Base-by-base conservation (phyloP, 2,113 vertebrate species). In the Vanacampus margaritifer region DNA sequence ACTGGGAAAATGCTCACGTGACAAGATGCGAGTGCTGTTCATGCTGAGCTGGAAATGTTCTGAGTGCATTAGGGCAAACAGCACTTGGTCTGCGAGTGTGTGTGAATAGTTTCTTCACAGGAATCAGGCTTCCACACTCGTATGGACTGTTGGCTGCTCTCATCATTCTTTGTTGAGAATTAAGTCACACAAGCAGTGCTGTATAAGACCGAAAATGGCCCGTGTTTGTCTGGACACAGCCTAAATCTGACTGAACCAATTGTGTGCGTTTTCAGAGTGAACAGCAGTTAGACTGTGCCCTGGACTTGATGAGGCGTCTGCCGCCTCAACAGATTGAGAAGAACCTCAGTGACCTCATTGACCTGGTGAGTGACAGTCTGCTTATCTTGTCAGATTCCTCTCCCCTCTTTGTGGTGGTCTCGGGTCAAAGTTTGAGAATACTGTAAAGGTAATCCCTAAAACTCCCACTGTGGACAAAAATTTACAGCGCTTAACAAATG, bases 301-400 rank as follows among this genome's bases (percentile, higher is more conserved):
- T 99, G 93, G 97, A 98, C 88, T 92, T 99, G 87, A 99, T 99
- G 97, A 97, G 97, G 93, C 97, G 97, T 75, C 92, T 99, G 93
- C 97, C 97, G 91, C 97, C 96, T 0, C 97, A 99, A 89, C 97
- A 99, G 89, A 99, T 99, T 5, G 97, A 98, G 93, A 99, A 98
- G 82, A 99, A 99, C 93, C 96, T 98, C 90, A 99, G 97, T 13
- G 97, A 99, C 93, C 95, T 99, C 91, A 99, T 99, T 45, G 97
- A 99, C 89, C 87, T 99, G 95, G 97, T 98, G 79, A 85, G 95
- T 86, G 54, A 21, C 23, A 28, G 41, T 53, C 64, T 48, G 5
- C 1, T 48, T 9, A 28, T 56, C 23, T 17, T 24, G 21, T 68
- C 36, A n/a, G 2, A 64, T 67, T 37, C 54, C 12, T 13, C 23